A percentile compares a stretch with the other conserved stretches of the same genome.
Evolutionary conservation across 2,113 vertebrate species (phyloP).

Genomic region (Strix aluco): DNA sequence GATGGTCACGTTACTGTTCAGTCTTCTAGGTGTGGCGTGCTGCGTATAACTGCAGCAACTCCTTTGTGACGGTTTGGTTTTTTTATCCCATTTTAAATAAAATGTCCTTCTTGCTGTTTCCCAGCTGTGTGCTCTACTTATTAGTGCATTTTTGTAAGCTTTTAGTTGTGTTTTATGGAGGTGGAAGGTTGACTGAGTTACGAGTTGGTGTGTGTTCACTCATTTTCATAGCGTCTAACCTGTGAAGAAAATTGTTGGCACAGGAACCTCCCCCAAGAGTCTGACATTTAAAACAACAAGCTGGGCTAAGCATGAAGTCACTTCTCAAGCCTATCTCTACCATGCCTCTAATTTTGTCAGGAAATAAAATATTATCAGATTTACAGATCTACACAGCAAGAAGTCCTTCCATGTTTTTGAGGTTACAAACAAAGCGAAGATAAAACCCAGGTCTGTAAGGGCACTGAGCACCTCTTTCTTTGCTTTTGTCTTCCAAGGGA

Average conservation of each 20-base stretch:
- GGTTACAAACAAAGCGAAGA: background rate
- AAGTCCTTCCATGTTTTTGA: background rate
- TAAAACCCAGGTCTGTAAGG: background rate
- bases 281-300: background rate
- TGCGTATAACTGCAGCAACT: background rate
- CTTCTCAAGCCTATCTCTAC: background rate
- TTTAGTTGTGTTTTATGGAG: background rate
- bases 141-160: background rate
- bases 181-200: background rate
- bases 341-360: background rate
- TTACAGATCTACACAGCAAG: background rate
- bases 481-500: background rate
- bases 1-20: background rate
- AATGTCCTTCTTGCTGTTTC: background rate
- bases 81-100: background rate
- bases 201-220: background rate
- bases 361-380: background rate
- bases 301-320: background rate
- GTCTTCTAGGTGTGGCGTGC: background rate
- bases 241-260: slow-evolving; percentile 6
- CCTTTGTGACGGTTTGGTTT: fast-evolving
- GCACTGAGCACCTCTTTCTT: background rate
- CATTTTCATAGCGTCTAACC: background rate
- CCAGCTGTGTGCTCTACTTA: background rate
- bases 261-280: background rate